Evolutionary conservation across 2,113 vertebrate species (phyloP), one percentile per base, ranked within the genome.

Genomic region (Serilophus lunatus): DNA sequence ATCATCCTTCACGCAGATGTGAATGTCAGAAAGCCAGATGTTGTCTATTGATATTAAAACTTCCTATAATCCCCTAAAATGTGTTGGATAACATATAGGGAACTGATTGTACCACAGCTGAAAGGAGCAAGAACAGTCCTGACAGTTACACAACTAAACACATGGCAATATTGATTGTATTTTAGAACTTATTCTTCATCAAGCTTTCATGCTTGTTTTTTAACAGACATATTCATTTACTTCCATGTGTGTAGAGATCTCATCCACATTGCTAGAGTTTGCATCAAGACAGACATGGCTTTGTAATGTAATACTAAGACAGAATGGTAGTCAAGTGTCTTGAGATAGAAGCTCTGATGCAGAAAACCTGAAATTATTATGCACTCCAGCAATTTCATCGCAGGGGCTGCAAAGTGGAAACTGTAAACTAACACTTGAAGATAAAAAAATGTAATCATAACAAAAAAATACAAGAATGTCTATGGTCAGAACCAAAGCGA

Each of bases 1-100:
- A 91, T 90, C 15, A 79, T 54, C 5, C 35, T 64, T 95, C 31
- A 35, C 4, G n/a, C 14, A 87, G 69, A 86, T 0, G 0, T 38
- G 57, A 54, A 69, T 82, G 36, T 91, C 74, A 86, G 44, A 93
- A 95, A 92, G 40, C 90, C 96, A 95, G 83, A 93, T 91, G 60
- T 66, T 94, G 72, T 51, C 38, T 68, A 60, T 54, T 68, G 92
- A 77, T 63, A 86, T 38, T 61, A 59, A 75, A 88, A 60, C 24
- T 72, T 93, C 74, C 80, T 78, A 60, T 69, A 96, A 94, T 49
- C 51, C 31, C 45, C 50, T 90, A 71, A 93, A 87, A 91, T 36
- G 47, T 90, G 66, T 51, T 92, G 74, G 92, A 86, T 40, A 61
- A 59, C 28, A 33, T 45, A 25, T 56, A 95, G 35, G 47, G 87